Evolutionary conservation across 2,888 invertebrate genomes (phyloP), one percentile per base, ranked within the genome.

Genomic region (Nezara viridula): DNA sequence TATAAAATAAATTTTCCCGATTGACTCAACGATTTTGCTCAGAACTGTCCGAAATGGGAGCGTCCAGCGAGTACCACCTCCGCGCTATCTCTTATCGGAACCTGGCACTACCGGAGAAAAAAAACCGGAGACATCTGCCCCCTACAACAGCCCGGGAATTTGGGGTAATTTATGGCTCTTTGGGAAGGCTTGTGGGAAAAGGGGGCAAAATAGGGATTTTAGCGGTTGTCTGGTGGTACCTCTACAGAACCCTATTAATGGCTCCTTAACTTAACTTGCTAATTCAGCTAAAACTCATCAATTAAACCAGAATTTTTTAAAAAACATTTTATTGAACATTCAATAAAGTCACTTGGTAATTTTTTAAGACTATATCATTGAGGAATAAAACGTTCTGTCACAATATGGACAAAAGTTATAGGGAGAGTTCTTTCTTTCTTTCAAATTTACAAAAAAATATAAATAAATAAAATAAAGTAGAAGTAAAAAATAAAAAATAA

Each of bases 81-180:
- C 88, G 81, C 88, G 88, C 88, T 88, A 88, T 88, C 88, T 88
- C 88, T 88, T 49, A 88, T 85, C 88, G 77, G 40, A 7, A 21
- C n/a, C 32, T 16, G 27, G 66, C 32, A 88, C 88, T 88, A 88
- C 47, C 32, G 21, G 27, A 6, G 73, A n/a, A 44, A 88, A 88
- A 73, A 73, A 73, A 0, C 3, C 49, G 3, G 19, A 44, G 81
- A 81, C 81, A 81, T 81, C 81, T 81, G 81, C 44, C n/a, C 24
- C n/a, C 14, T 24, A n/a, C 81, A 44, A n/a, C 81, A 44, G n/a
- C 40, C 5, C n/a, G 0, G 81, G 81, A 81, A 44, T 47, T 81
- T 81, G 81, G 81, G 81, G 81, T 44, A 81, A 81, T 47, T 81
- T 81, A 44, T 81, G 81, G 66, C 7, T 73, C 66, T 73, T 73